These are phyloP conservation scores for Podarcis cretensis DNA, from an alignment of 2,113 vertebrate genomes.

Conservation along the genomic window DNA sequence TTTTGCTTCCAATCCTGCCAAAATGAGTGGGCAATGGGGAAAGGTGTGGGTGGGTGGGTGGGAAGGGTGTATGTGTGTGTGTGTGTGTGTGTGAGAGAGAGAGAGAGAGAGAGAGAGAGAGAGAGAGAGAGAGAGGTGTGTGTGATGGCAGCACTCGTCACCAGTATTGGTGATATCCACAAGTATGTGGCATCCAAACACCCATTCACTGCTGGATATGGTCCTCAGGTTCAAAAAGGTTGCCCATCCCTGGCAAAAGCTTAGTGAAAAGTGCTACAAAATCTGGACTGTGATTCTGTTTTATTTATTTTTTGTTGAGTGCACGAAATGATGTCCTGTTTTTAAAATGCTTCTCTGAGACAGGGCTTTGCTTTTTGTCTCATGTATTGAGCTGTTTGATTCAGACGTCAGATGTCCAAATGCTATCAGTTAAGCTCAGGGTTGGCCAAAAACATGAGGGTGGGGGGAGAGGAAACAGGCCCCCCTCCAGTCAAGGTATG, in stretches of 20 bases:
- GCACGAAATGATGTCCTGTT: conserved; percentile 6
- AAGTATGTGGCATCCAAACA: not conserved
- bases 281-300: conserved; percentile 7
- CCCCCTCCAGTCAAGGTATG: too few species aligned
- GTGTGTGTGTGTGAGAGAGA: too few species aligned
- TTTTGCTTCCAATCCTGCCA: too few species aligned
- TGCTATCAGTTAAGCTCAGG: not conserved
- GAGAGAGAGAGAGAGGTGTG: too few species aligned
- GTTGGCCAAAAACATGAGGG: not conserved
- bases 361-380: conserved; percentile 18
- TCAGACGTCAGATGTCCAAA: too few species aligned
- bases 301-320: not conserved
- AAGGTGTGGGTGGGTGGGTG: too few species aligned
- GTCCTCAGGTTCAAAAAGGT: not conserved
- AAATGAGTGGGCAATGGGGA: too few species aligned
- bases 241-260: not conserved
- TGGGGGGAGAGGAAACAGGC: not conserved
- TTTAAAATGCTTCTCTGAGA: conserved; percentile 12
- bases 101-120: too few species aligned
- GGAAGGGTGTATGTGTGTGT: too few species aligned
- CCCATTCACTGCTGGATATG: too few species aligned
- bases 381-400: not conserved
- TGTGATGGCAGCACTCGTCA: too few species aligned
- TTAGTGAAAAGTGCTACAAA: not conserved
- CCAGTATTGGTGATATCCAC: not conserved